A percentile compares a stretch with the other conserved stretches of the same genome.
Conservation (phyloP, 1,140 invertebrate genomes). For the Parapsyche elsis region DNA sequence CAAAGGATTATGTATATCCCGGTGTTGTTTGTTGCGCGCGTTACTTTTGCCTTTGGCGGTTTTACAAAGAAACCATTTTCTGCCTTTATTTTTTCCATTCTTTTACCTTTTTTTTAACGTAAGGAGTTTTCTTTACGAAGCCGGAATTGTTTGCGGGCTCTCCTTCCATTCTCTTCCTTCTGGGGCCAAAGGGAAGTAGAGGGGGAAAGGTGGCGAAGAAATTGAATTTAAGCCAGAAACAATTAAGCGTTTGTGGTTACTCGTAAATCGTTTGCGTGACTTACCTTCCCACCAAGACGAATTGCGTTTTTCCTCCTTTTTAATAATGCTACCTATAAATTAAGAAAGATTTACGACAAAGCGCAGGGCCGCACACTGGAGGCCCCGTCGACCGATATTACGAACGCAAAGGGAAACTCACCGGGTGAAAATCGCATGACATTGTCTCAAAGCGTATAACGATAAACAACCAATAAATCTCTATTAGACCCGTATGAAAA, state of each 20-base stretch:
- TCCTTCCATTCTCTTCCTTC: not conserved
- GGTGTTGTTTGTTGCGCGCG: not conserved
- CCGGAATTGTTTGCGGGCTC: constrained; percentile 19
- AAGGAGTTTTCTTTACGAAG: not conserved
- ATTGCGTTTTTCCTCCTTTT: constrained; percentile 48
- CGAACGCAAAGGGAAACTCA: not conserved
- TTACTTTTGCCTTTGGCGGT: not conserved
- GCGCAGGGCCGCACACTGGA: not conserved
- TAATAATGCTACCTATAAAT: constrained; percentile 53
- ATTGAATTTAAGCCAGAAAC: constrained; percentile 49
- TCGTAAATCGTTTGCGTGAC: constrained; percentile 51
- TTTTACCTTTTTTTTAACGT: not conserved
- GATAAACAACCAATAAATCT: too few species aligned
- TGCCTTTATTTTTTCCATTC: not conserved
- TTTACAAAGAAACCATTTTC: constrained; percentile 13
- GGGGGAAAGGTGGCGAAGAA: constrained; percentile 23
- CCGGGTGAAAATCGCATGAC: constrained; percentile 3
- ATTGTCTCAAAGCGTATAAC: not conserved
- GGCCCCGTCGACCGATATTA: not conserved
- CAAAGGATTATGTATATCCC: not conserved
- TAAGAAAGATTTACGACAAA: constrained; percentile 48
- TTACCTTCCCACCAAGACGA: constrained; percentile 39
- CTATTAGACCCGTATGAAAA: too few species aligned
- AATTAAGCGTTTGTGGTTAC: constrained; percentile 49
- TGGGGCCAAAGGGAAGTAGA: not conserved